Base-by-base conservation (phyloP, 1,140 invertebrate species). In the Ceratina japonica region DNA sequence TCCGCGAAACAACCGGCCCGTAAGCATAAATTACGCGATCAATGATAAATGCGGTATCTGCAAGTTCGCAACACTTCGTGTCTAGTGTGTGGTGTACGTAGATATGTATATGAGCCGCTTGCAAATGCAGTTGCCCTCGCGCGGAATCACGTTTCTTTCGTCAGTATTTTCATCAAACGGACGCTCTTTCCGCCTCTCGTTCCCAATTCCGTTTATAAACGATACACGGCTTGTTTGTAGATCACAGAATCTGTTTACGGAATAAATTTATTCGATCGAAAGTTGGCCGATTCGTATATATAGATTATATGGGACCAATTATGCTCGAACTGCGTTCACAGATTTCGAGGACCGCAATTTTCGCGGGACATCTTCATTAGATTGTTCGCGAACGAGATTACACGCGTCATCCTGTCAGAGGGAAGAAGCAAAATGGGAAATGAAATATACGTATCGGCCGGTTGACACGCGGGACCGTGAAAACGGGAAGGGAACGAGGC, bases 401-500 rank as follows among this genome's bases (percentile, higher is more conserved):
- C 27, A n/a, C 15, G 8, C 27, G 54, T 13, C 54, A 68, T 51
- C 65, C 65, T 31, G 31, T 54, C n/a, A n/a, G 5, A n/a, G 13
- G 20, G 24, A 63, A 69, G n/a, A 52, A 64, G 37, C 13, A 31
- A 37, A 61, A 18, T 49, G 31, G 22, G 49, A 63, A 72, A 84
- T 74, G 22, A 61, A 44, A 44, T 15, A 37, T 54, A 49, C 64
- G 63, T 73, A 81, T 56, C 64, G 73, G 68, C 18, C 37, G 56
- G 63, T 31, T 73, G 81, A 82, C 66, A 82, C 20, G 3, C 24
- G 58, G 13, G 24, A 44, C 49, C 71, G 72, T 68, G 82, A 63
- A 79, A 84, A 84, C 65, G 80, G 69, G 82, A 63, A 75, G 71
- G 49, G 70, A 84, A 79, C 66, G 76, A 73, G 66, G 74, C 18